These are phyloP conservation scores for Clamator glandarius DNA, from an alignment of 2,797 vertebrate species.

Conservation along the genomic window DNA sequence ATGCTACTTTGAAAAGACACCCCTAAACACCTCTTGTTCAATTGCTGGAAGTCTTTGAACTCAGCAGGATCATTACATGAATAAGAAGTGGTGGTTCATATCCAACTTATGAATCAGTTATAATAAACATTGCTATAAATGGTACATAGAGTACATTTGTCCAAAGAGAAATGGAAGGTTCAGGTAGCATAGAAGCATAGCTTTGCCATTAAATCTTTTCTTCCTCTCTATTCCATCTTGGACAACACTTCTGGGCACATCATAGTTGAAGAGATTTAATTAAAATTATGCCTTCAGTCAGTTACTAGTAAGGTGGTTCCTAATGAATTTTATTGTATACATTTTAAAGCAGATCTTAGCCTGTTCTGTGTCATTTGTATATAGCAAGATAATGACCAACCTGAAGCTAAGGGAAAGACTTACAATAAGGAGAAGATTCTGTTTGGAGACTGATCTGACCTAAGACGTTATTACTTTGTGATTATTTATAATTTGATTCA, in stretches of 20 bases:
- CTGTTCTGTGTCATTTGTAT: not conserved
- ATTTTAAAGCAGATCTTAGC: not conserved
- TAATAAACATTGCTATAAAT: not conserved
- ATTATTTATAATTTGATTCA: not conserved
- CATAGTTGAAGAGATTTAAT: not conserved
- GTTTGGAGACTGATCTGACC: accelerated
- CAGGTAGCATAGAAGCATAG: not conserved
- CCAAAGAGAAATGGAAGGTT: not conserved
- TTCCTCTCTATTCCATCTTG: not conserved
- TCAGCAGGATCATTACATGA: slow-evolving; percentile 22
- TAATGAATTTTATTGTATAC: not conserved
- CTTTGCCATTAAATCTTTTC: not conserved
- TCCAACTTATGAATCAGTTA: not conserved
- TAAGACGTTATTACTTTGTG: not conserved
- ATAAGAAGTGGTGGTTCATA: slow-evolving; percentile 30
- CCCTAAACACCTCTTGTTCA: slow-evolving; percentile 38
- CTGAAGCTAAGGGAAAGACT: not conserved
- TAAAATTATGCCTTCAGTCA: not conserved
- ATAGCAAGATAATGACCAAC: not conserved
- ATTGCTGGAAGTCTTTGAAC: slow-evolving; percentile 55
- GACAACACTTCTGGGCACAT: not conserved
- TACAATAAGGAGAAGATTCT: not conserved
- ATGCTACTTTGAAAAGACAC: slow-evolving; percentile 45
- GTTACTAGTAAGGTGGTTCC: not conserved
- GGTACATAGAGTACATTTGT: not conserved